These are phyloP conservation scores for Stichopus horrens DNA, from an alignment of 53 echinoderm and acorn worm genomes.

Conservation along the genomic window DNA sequence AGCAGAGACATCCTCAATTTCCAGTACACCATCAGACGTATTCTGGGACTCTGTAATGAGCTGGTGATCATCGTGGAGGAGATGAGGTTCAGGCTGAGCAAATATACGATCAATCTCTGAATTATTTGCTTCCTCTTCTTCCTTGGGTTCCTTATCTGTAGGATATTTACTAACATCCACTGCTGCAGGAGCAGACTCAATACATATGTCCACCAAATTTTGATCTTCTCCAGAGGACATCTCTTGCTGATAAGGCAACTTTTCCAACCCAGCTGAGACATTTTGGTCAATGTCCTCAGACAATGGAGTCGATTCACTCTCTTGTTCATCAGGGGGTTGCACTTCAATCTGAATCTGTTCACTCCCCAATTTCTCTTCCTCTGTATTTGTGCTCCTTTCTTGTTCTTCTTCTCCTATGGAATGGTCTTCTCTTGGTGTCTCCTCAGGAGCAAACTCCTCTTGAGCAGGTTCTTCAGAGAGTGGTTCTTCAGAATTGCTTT, in stretches of 20 bases:
- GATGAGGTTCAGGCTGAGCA: conserved; percentile 32
- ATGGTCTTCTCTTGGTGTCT: conserved; percentile 20
- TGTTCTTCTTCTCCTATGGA: conserved; percentile 25
- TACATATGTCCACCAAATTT: conserved; percentile 27
- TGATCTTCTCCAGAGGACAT: conserved; percentile 19
- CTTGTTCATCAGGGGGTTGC: conserved; percentile 17
- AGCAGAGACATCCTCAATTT: conserved; percentile 46
- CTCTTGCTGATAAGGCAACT: neutral
- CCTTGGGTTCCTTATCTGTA: conserved; percentile 9
- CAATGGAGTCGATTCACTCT: neutral
- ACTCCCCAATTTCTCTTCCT: conserved; percentile 28
- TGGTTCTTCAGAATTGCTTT: conserved; percentile 28
- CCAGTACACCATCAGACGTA: conserved; percentile 48
- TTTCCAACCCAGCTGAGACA: conserved; percentile 4
- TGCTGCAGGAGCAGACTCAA: conserved; percentile 38
- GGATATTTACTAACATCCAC: conserved; percentile 38
- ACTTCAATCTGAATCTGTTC: conserved; percentile 29
- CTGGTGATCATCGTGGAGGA: conserved; percentile 37
- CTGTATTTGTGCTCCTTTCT: conserved; percentile 7
- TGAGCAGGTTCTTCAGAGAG: conserved; percentile 6
- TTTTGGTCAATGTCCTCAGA: conserved; percentile 33
- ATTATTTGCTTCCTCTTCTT: conserved; percentile 36
- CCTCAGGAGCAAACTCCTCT: neutral
- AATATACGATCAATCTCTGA: conserved; percentile 40
- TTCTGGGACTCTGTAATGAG: conserved; percentile 50